phyloP scores from a whole-genome alignment of 1,140 invertebrate genomes.

The Papilio machaon region DNA sequence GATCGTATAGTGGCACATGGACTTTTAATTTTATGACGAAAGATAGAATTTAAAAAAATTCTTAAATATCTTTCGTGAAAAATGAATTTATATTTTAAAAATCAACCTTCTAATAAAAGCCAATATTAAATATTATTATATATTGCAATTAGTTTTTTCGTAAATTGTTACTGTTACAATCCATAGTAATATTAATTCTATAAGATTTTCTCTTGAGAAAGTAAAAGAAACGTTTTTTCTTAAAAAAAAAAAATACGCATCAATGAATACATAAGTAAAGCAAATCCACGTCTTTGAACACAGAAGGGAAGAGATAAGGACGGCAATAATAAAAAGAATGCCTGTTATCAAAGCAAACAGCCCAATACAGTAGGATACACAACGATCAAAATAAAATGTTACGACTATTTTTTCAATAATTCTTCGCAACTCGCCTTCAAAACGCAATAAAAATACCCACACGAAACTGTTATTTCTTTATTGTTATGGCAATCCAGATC shows the following conservation, averaged over 20 bases:
- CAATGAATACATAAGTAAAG: constrained; percentile 25
- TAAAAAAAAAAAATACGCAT: neutral
- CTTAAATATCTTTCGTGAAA: too few relatives aligned
- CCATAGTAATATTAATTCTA: neutral
- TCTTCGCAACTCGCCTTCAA: constrained; percentile 36
- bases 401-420: constrained; percentile 40
- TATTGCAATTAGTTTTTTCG: too few relatives aligned
- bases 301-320: constrained; percentile 29
- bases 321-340: constrained; percentile 38
- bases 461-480: constrained; percentile 65
- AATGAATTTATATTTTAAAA: too few relatives aligned
- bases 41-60: too few relatives aligned
- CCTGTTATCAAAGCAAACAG: constrained; percentile 37
- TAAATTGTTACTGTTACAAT: neutral
- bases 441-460: constrained; percentile 56
- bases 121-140: too few relatives aligned
- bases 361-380: constrained; percentile 40
- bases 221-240: neutral
- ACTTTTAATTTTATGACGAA: too few relatives aligned
- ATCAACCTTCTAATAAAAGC: too few relatives aligned
- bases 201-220: neutral
- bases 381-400: constrained; percentile 38
- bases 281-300: constrained; percentile 34
- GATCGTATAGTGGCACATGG: too few relatives aligned
- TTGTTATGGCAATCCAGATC: constrained; percentile 63